Conservation (phyloP, 2,113 vertebrate genomes). For the Pterocles orientalis region DNA sequence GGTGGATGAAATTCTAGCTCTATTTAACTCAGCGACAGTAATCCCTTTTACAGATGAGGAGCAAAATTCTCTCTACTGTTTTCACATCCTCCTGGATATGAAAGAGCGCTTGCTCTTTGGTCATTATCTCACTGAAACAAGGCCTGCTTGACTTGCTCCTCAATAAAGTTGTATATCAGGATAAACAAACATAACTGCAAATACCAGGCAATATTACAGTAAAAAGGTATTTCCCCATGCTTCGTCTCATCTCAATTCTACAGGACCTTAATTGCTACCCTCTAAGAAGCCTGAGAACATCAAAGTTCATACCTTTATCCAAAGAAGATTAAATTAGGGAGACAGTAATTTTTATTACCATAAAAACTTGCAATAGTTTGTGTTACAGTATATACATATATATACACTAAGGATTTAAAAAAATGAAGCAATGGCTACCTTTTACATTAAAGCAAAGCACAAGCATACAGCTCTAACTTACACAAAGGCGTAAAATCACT, state of each 20-base stretch:
- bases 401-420: background rate
- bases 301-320: background rate
- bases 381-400: background rate
- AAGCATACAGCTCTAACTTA: background rate
- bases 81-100: background rate
- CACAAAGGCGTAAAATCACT: background rate
- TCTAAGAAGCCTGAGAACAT: background rate
- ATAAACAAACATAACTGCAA: background rate
- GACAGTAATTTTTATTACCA: background rate
- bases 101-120: background rate
- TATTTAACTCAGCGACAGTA: background rate
- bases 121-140: background rate
- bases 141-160: background rate
- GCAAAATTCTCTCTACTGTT: background rate
- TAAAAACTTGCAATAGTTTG: background rate
- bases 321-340: background rate
- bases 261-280: background rate
- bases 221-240: background rate
- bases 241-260: background rate
- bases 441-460: background rate
- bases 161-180: accelerated
- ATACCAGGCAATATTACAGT: background rate
- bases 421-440: background rate
- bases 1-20: background rate
- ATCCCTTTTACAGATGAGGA: background rate